Evolutionary conservation across 2,113 vertebrate species (phyloP).

Genomic region (Brachionichthys hirsutus): DNA sequence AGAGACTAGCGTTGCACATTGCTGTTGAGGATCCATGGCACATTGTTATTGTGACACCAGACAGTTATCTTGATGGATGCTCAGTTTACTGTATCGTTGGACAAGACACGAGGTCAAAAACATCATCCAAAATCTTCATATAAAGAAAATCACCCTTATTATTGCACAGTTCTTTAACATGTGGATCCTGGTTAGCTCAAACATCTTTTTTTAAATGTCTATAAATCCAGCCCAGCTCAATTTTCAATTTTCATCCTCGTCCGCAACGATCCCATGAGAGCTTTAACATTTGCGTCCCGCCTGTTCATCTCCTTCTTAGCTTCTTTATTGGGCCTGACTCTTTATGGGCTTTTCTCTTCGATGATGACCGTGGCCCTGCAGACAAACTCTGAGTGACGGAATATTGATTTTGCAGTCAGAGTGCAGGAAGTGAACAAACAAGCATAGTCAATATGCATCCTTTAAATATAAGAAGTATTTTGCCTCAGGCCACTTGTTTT

Average conservation of each 20-base stretch:
- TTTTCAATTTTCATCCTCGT: slow-evolving; percentile 12
- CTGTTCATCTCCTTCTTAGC: slow-evolving; percentile 1
- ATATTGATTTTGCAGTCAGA: slow-evolving; percentile 54
- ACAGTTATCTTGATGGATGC: no score
- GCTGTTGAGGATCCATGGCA: no score
- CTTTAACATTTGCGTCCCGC: slow-evolving; percentile 43
- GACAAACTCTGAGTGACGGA: slow-evolving; percentile 55
- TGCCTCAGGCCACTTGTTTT: neutral
- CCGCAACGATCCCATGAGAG: slow-evolving; percentile 33
- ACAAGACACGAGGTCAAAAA: no score
- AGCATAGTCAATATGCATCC: neutral
- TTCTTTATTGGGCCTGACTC: slow-evolving; percentile 29
- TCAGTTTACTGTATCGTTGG: no score
- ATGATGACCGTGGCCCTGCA: slow-evolving; percentile 15
- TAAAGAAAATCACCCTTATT: no score
- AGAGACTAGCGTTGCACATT: no score
- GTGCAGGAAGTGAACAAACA: slow-evolving; percentile 5
- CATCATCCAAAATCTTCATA: no score
- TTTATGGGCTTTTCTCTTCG: slow-evolving; percentile 30
- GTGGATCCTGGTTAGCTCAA: no score
- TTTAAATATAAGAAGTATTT: neutral
- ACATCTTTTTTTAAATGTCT: no score
- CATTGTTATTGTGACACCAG: no score
- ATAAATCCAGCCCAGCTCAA: no score
- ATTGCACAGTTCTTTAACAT: no score